Conservation (phyloP, 92 coral and sea anemone species). For the Heliopora coerulea region DNA sequence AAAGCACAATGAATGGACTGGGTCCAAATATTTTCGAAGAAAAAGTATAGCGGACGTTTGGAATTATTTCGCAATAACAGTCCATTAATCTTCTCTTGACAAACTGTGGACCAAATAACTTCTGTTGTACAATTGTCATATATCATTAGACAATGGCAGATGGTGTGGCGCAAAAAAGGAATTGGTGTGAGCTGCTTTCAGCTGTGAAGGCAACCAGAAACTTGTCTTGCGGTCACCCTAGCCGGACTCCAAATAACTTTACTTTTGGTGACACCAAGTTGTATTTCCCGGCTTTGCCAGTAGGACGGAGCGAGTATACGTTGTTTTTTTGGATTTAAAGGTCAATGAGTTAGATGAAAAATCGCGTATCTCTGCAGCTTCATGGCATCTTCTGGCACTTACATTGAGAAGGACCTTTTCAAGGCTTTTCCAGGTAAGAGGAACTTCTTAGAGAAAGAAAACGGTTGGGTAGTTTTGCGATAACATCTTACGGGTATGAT, state of each 20-base stretch:
- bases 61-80: slow-evolving; percentile 26
- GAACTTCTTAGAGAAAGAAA: slow-evolving; percentile 89
- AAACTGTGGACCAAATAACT: slow-evolving; percentile 16
- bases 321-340: slow-evolving; percentile 84
- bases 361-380: slow-evolving; percentile 40
- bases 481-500: slow-evolving; percentile 90
- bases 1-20: too few species aligned
- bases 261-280: slow-evolving; percentile 83
- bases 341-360: slow-evolving; percentile 8
- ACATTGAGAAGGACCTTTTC: slow-evolving; percentile 64
- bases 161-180: slow-evolving; percentile 38
- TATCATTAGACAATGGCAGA: slow-evolving; percentile 8
- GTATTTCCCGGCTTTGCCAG: slow-evolving; percentile 87
- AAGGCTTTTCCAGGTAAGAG: slow-evolving; percentile 91
- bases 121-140: background rate
- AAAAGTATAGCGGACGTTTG: slow-evolving; percentile 29
- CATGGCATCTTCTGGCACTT: slow-evolving; percentile 83
- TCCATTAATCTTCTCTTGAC: slow-evolving; percentile 10
- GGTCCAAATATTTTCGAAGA: background rate
- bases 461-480: slow-evolving; percentile 90
- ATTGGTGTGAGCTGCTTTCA: slow-evolving; percentile 80
- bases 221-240: slow-evolving; percentile 69
- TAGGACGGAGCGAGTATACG: slow-evolving; percentile 89
- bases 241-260: slow-evolving; percentile 87
- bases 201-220: slow-evolving; percentile 85